Base-by-base conservation (phyloP, 2,888 invertebrate species). In the Metallyticus violacea region DNA sequence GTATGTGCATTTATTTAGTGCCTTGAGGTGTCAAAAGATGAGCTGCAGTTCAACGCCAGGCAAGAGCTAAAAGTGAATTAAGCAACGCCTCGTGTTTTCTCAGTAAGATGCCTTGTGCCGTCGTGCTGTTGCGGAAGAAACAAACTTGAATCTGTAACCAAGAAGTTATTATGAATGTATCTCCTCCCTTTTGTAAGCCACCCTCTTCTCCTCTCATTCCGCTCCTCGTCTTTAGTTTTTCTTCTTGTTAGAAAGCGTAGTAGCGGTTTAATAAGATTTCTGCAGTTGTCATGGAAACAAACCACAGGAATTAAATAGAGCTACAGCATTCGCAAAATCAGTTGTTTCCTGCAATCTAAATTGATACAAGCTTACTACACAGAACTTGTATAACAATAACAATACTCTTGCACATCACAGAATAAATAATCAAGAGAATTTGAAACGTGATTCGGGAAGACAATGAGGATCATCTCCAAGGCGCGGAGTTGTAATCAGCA, bases 91-190 rank as follows among this genome's bases (percentile, higher is more conserved):
- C 40, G 22, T 62, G 15, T 15, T 62, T 62, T 15, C 40, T 62
- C 40, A 62, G 40, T 22, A 62, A n/a, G n/a, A n/a, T n/a, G n/a
- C n/a, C n/a, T 15, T 40, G 15, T 40, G 9, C 40, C 40, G 7
- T 40, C 7, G 40, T 40, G 15, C 40, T 7, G 40, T 40, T 15
- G 40, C 40, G 40, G 15, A 62, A 62, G 78, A 81, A 85, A 28
- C 26, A 87, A 86, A 87, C 81, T 88, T 86, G 84, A 77, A 85
- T 85, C 79, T 81, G 84, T 84, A 88, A 88, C 84, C 40, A 88
- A 85, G 77, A 88, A 88, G 86, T 87, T 87, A 86, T 88, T 88
- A 88, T 87, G 87, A 88, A 88, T 88, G 87, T 87, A 78, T 79
- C 85, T 79, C 30, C 85, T 76, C 26, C 26, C 81, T 77, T 22